Base-by-base conservation (phyloP, 2,888 invertebrate genomes). In the Plebejus anna region DNA sequence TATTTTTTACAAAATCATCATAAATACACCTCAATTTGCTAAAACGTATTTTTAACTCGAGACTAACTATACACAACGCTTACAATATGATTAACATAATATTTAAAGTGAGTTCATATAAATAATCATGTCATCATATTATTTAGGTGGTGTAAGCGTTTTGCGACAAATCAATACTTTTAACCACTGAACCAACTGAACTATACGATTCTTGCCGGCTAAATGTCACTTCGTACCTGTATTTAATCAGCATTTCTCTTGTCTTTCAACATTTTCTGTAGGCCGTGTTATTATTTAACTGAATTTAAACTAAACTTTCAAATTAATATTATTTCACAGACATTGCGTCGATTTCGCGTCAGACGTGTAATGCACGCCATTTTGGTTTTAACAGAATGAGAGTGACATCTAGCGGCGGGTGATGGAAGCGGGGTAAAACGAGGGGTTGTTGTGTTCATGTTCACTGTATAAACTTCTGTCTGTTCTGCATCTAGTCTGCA, bases 341-440 rank as follows among this genome's bases (percentile, higher is more conserved):
- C 83, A 85, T 84, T 79, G 84, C 83, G 82, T 83, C 80, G 82
- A 82, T 81, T 83, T 81, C 83, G 83, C 82, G 83, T 82, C 80
- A 79, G 82, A 80, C 80, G 80, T 79, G 79, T 79, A 80, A 79
- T 80, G 79, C 79, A 78, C 84, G 86, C 86, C 86, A 86, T 87
- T 79, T 86, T 84, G 84, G 78, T 81, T 80, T 84, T 82, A 81
- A 81, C 77, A 80, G 79, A 79, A 82, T 82, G 82, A 81, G 61
- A 75, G 81, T 86, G 89, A 86, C 90, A 90, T 87, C 90, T 90
- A 84, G 80, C 82, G 84, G 79, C 81, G 82, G 83, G 83, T 81
- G 79, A 80, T 79, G 79, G 78, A 80, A 83, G 78, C 76, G 28
- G 70, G 51, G 0, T 28, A 47, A 77, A 73, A 36, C 32, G 70